Conservation (phyloP, 2,797 vertebrate species). For the Myotis planiceps region DNA sequence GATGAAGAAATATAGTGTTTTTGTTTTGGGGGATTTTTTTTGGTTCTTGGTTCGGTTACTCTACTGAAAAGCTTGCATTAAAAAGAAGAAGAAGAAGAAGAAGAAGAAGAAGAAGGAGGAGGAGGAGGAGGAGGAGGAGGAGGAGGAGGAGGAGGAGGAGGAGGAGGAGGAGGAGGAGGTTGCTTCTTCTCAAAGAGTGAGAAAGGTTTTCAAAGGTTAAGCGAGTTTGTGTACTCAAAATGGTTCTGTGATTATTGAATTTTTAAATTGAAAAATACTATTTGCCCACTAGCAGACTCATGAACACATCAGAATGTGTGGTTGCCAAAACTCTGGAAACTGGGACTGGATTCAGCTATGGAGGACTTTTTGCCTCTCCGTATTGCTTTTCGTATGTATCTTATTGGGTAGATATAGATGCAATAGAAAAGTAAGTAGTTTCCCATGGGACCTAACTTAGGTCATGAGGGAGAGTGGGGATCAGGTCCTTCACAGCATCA, state of each 20-base stretch:
- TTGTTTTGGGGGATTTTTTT: background rate
- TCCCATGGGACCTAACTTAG: background rate
- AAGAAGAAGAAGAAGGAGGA: no score
- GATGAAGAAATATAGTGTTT: slow-evolving; percentile 29
- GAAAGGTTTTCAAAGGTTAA: slow-evolving; percentile 2
- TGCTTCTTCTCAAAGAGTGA: background rate
- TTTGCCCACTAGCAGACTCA: background rate
- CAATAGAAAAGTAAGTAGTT: background rate
- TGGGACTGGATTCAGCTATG: background rate
- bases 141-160: no score
- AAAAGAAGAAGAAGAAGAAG: background rate
- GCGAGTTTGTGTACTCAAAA: background rate
- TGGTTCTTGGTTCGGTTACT: slow-evolving; percentile 37
- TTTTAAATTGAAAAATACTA: slow-evolving; percentile 15
- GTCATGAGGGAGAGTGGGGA: background rate
- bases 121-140: no score
- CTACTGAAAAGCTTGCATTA: background rate
- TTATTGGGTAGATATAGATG: background rate
- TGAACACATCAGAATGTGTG: background rate
- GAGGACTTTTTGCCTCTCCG: background rate
- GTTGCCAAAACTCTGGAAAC: background rate
- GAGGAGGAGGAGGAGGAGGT: background rate
- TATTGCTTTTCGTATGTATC: background rate
- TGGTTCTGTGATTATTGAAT: background rate
- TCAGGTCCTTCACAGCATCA: background rate